A percentile compares a stretch with the other conserved stretches of the same genome.
Conservation (phyloP, 2,888 invertebrate species). For the Eupithecia tripunctaria region DNA sequence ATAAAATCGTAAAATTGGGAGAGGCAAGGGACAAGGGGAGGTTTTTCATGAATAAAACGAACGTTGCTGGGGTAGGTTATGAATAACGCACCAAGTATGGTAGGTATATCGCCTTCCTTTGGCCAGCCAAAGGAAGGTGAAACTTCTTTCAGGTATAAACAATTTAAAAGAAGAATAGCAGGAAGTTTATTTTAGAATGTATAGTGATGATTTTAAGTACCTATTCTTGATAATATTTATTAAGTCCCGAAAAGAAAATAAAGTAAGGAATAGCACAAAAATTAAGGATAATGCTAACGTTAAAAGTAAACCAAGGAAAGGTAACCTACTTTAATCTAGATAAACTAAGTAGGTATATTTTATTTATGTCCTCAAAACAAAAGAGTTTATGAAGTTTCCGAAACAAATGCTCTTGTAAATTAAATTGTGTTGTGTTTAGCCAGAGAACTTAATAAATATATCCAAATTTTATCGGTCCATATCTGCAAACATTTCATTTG, state of each 20-base stretch:
- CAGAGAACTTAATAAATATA: no score
- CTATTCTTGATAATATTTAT: neutral
- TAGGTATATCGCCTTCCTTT: no score
- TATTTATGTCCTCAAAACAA: neutral
- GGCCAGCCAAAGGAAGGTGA: neutral
- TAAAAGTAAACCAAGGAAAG: no score
- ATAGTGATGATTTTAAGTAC: no score
- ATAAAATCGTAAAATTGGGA: conserved; percentile 5
- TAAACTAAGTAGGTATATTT: neutral
- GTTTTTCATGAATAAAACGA: conserved; percentile 25
- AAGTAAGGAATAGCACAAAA: neutral
- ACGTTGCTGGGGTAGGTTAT: conserved; percentile 13
- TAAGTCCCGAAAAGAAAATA: neutral
- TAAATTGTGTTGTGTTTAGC: neutral
- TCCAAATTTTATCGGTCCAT: no score
- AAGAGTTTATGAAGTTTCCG: neutral
- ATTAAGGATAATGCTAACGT: no score
- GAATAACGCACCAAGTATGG: conserved; percentile 22
- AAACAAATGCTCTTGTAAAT: neutral
- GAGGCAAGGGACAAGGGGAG: neutral
- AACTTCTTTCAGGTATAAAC: neutral
- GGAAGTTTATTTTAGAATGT: neutral
- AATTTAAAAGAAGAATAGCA: neutral
- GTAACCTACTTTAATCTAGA: neutral
- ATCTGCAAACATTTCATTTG: neutral